Percentiles rank a stretch among this genome's conserved stretches.
Conservation (phyloP, 2,797 vertebrate species). For the Oreochromis mossambicus region DNA sequence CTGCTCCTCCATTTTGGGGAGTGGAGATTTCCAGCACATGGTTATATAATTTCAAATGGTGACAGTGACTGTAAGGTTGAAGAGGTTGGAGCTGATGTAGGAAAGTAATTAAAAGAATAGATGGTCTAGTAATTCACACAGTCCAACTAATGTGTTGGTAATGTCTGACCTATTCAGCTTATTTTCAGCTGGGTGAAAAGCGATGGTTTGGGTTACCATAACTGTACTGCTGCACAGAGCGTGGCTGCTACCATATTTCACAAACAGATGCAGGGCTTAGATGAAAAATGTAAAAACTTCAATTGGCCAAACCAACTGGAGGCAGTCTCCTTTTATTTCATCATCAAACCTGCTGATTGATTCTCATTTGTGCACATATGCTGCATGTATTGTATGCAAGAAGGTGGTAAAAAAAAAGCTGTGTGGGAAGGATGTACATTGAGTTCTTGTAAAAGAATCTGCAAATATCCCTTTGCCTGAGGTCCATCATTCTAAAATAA, state of each 20-base stretch:
- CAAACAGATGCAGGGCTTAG: constrained; percentile 22
- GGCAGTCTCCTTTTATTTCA: constrained; percentile 38
- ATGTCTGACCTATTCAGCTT: constrained; percentile 54
- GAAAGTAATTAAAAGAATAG: constrained; percentile 39
- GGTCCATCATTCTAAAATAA: constrained; percentile 1
- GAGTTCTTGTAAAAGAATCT: not conserved
- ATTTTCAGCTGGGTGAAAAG: constrained; percentile 18
- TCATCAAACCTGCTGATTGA: constrained; percentile 20
- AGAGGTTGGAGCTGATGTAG: constrained; percentile 2
- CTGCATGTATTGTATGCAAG: not conserved
- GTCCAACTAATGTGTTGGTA: constrained; percentile 7
- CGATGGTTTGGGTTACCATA: constrained; percentile 44
- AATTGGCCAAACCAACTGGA: constrained; percentile 37
- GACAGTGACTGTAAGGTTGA: constrained; percentile 31
- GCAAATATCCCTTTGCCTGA: not conserved
- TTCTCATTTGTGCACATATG: constrained; percentile 9
- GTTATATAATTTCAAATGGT: constrained; percentile 54
- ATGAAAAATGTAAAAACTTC: constrained; percentile 37
- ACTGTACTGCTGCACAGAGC: constrained; percentile 36
- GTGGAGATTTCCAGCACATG: constrained; percentile 44
- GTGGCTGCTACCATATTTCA: constrained; percentile 23
- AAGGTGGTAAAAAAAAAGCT: not conserved
- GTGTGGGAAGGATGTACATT: not conserved
- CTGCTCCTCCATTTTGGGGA: constrained; percentile 68
- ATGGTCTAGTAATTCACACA: constrained; percentile 13